Evolutionary conservation across 2,797 vertebrate genomes (phyloP), one percentile per base, ranked within the genome.

Genomic region (Avahi laniger): DNA sequence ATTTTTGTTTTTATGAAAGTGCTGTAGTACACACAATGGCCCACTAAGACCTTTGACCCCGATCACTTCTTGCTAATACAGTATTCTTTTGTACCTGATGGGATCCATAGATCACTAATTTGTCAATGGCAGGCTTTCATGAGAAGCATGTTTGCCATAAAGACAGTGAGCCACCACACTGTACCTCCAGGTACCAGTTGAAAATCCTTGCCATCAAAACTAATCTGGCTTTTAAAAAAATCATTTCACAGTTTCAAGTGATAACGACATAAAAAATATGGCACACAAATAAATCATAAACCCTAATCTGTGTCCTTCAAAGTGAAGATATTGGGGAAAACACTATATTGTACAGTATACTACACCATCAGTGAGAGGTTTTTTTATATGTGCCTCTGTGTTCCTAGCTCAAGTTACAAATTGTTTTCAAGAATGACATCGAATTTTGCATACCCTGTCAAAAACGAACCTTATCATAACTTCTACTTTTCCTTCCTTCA

Each of bases 321-420:
- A 59, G 69, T 15, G 38, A 38, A 91, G 35, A 76, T 79, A 69
- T 54, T 30, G 10, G 20, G 61, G 46, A 13, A 97, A 63, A 88
- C 17, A 48, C 43, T 41, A 28, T 57, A 43, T 43, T 2, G 0
- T n/a, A 15, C 4, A 85, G 22, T 72, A 30, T 12, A 30, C 1
- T 7, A 30, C 1, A 35, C n/a, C 22, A 17, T 65, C 67, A 28
- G 69, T 52, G 14, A 48, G 50, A 89, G 43, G 4, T n/a, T 92
- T 90, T 90, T 82, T 52, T 35, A 54, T 72, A 76, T 54, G 46
- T 96, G 48, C 26, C 78, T 94, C 88, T 90, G 52, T 70, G 33
- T 82, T 78, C 83, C 15, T 38, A 70, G 46, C 41, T 84, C n/a
- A 92, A 63, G 26, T 59, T 84, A 82, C 61, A 84, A 73, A 67